Evolutionary conservation across 2,113 vertebrate genomes (phyloP), one percentile per base, ranked within the genome.

Genomic region (Nothobranchius kuhntae): DNA sequence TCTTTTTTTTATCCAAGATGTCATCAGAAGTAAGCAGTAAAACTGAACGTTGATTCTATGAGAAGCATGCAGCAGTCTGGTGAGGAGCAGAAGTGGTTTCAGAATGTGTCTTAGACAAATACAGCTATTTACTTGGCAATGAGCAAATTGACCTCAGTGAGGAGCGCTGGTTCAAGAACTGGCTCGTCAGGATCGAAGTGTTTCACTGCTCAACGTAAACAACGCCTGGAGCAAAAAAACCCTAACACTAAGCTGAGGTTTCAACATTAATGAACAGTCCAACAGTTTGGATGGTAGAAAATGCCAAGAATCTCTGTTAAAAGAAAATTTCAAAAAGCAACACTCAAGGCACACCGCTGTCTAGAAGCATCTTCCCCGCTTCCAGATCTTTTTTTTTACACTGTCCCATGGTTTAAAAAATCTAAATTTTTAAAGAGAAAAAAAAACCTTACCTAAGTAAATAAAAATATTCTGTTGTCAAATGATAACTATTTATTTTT

Each of bases 11-110:
- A 21, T 21, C 21, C 21, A 74, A 68, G 74, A 81, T 71, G 68
- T 69, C 82, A 89, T 87, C 58, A 76, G 47, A 61, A 68, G 65
- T 61, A 65, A 69, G 54, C 35, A 26, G 53, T 54, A 64, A 67
- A 54, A 57, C 66, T 69, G 54, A 26, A 26, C 65, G 71, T 30
- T 62, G 59, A 64, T 17, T 44, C 9, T 66, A 58, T 65, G 54
- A 53, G 65, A 62, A 56, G 60, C 21, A 35, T 57, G 61, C 65
- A 44, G 17, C n/a, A 5, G 72, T 13, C 59, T 61, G 60, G 40
- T 62, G 67, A 83, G 71, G 47, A 24, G 61, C 17, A 56, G 8
- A 17, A 75, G 65, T 9, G 58, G 58, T 60, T 64, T 76, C 42
- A 83, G 47, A 62, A 48, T 14, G 26, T 24, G 56, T 69, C 13